These are phyloP conservation scores for Matsumyia berberina DNA, from an alignment of 2,888 invertebrate genomes.

Conservation along the genomic window DNA sequence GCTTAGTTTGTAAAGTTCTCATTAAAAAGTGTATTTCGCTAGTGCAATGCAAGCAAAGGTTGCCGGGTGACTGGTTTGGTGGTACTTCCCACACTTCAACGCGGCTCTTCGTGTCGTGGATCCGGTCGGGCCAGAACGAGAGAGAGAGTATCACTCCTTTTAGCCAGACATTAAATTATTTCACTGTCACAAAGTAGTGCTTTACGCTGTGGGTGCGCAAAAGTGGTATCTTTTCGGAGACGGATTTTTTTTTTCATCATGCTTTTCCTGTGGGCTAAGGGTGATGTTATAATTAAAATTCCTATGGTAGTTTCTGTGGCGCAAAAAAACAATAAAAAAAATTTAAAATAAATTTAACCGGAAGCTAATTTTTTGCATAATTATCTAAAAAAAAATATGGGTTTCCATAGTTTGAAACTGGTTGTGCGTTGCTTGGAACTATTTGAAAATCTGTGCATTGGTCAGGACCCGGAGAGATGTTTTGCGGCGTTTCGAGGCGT, in stretches of 20 bases:
- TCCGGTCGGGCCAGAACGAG: too few species aligned
- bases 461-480: neutral
- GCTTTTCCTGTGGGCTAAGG: constrained; percentile 28
- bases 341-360: too few species aligned
- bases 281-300: constrained; percentile 74
- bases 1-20: constrained; percentile 70
- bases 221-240: constrained; percentile 44
- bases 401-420: neutral
- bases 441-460: constrained; percentile 24
- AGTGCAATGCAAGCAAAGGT: constrained; percentile 30
- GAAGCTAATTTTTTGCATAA: constrained; percentile 66
- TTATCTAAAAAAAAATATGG: constrained; percentile 42
- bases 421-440: constrained; percentile 1
- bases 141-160: constrained; percentile 42
- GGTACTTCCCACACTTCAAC: constrained; percentile 34
- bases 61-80: neutral
- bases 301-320: constrained; percentile 47
- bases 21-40: constrained; percentile 60
- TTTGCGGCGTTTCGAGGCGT: neutral
- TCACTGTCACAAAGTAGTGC: constrained; percentile 67
- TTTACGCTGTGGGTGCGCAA: constrained; percentile 61
- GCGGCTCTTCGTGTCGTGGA: constrained; percentile 34
- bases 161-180: constrained; percentile 72
- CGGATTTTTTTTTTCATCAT: constrained; percentile 2
- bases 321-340: constrained; percentile 29